Base-by-base conservation (phyloP, 2,797 vertebrate genomes). In the Helarctos malayanus region DNA sequence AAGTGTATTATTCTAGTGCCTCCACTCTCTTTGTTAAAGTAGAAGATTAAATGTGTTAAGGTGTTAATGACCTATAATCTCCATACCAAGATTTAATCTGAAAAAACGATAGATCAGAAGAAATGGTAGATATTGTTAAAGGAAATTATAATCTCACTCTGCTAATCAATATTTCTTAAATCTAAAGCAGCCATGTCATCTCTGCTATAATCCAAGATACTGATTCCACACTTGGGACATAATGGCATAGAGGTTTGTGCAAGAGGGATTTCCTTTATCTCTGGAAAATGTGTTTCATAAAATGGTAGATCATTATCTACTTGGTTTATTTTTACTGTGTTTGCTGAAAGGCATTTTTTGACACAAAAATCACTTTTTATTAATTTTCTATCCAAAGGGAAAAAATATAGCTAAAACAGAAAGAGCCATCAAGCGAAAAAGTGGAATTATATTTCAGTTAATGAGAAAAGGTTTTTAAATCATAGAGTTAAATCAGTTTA, bases 381-480 rank as follows among this genome's bases (percentile, higher is more conserved):
- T 41, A 92, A 61, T 90, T 63, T 82, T 86, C 45, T 71, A 14
- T 59, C 25, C 8, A 78, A 63, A 88, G 29, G 9, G 29, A 69
- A 93, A n/a, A 59, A 29, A 91, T 49, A 88, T 61, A 68, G 49
- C 35, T 91, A 96, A 88, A 35, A 25, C n/a, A 49, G 25, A 59
- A 54, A 61, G 38, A 82, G 41, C 7, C 63, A 7, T 49, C 10
- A 87, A 61, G 23, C 8, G 14, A 41, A 56, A 80, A 83, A 25
- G 21, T 29, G 5, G 18, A 87, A 35, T 88, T 59, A 47, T 63
- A 81, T 80, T 91, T 94, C 11, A 82, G 49, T 78, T 89, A 76
- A 76, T 87, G 45, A 81, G 6, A 3, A 25, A 92, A 89, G 6
- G 5, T 27, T 91, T 65, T 71, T 75, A 68, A 68, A 32, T 65